Evolutionary conservation across 2,888 invertebrate genomes (phyloP), one percentile per base, ranked within the genome.

Genomic region (Periphyllus acericola): DNA sequence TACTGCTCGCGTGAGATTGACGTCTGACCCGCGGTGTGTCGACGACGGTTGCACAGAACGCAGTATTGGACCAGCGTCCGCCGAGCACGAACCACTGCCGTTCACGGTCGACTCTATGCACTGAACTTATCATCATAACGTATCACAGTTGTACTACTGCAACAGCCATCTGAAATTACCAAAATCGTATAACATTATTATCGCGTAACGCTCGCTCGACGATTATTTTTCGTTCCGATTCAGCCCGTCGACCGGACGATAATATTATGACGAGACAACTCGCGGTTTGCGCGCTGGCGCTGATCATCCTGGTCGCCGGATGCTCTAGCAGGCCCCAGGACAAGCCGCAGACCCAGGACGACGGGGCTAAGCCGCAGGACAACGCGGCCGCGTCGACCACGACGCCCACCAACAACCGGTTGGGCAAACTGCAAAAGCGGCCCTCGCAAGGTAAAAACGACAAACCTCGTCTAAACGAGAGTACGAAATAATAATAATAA

Each of bases 21-120:
- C 60, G 60, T 60, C 25, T 60, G 60, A 80, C 60, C 34, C 32
- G 46, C 32, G 46, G 52, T 9, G 32, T 32, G 29, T 29, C 46
- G 46, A 46, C 46, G 46, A 34, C 17, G 60, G 34, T 55, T 21
- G 79, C 55, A 14, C 29, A 6, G 32, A 29, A 60, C 25, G 66
- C 75, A 84, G 83, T 84, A 46, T 84, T 84, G 75, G 75, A 84
- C 75, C 83, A 40, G 25, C 40, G 75, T 76, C 83, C 83, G 40
- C 25, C 36, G 66, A 60, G 75, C 60, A 75, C 60, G 60, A 66
- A 84, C 83, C 40, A 21, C 40, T 19, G 11, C 60, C 75, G 68
- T 36, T n/a, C 34, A 34, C 52, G 8, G 52, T 46, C 46, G n/a
- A 68, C 17, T 6, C 21, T 8, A 46, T 9, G 60, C 60, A 25